These are phyloP conservation scores for Itoplectis maculator DNA, from an alignment of 2,888 invertebrate species.

Conservation along the genomic window DNA sequence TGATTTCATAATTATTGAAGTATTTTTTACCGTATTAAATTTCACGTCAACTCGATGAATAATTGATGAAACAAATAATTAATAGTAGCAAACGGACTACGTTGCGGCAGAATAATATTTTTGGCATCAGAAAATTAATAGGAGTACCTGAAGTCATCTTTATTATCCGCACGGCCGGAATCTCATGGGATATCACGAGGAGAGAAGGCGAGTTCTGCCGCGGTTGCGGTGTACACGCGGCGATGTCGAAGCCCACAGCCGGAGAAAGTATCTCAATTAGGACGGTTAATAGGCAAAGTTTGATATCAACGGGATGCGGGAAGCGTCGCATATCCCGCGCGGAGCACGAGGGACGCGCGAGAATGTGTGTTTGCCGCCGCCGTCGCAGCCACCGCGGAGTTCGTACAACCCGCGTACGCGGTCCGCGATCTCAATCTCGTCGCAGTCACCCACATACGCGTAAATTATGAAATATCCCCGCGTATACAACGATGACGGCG, in stretches of 20 bases:
- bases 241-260: constrained; percentile 50
- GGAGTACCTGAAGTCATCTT: constrained; percentile 18
- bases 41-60: too few species aligned
- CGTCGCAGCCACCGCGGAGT: constrained; percentile 26
- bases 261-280: constrained; percentile 65
- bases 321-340: too few species aligned
- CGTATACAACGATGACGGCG: constrained; percentile 52
- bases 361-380: constrained; percentile 50
- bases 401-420: constrained; percentile 12
- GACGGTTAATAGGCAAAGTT: constrained; percentile 69
- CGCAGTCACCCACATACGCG: constrained; percentile 72
- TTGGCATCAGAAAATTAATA: neutral
- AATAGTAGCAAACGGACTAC: neutral
- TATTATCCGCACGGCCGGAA: constrained; percentile 24
- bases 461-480: constrained; percentile 76
- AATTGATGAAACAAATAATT: too few species aligned
- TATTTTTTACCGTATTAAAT: neutral
- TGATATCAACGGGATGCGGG: constrained; percentile 68
- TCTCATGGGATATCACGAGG: constrained; percentile 43
- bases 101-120: neutral
- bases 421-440: constrained; percentile 67
- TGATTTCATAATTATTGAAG: too few species aligned
- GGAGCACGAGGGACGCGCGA: constrained; percentile 44
- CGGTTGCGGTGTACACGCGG: constrained; percentile 1
- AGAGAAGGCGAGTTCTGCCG: constrained; percentile 39